phyloP scores from a whole-genome alignment of 2,113 vertebrate genomes.

The Acanthisitta chloris region DNA sequence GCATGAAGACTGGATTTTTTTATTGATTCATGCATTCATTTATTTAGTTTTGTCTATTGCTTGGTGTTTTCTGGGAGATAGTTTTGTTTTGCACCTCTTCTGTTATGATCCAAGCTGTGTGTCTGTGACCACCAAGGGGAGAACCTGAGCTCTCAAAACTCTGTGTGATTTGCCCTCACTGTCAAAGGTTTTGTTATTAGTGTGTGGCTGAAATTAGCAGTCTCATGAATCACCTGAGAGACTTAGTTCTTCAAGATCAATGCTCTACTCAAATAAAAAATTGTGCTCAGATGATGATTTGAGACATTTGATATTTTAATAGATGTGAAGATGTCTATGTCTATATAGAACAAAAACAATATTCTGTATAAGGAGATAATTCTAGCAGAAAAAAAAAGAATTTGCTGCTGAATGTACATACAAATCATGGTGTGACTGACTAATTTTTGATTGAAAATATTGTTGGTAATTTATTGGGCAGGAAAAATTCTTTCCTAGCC shows the following conservation, averaged over 20 bases:
- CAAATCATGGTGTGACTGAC: not conserved
- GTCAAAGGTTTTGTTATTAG: not conserved
- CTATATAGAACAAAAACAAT: not conserved
- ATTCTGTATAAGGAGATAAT: not conserved
- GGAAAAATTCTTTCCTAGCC: not conserved
- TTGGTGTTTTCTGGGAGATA: not conserved
- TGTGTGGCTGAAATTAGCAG: not conserved
- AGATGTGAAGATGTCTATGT: not conserved
- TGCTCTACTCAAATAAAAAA: not conserved
- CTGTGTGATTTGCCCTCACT: not conserved
- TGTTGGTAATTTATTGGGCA: not conserved
- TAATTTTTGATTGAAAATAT: slow-evolving; percentile 6
- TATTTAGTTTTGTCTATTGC: not conserved
- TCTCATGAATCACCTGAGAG: not conserved
- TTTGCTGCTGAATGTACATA: not conserved
- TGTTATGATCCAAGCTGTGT: not conserved
- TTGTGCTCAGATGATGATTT: not conserved
- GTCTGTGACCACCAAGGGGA: not conserved
- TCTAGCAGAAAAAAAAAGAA: not conserved
- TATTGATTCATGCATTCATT: not conserved
- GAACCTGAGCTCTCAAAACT: not conserved
- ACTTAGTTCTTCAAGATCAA: not conserved
- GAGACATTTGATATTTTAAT: not conserved
- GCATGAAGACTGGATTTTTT: not conserved
- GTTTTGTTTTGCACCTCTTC: not conserved